A percentile compares a stretch with the other conserved stretches of the same genome.
Conservation (phyloP, 2,888 invertebrate species). For the Morpho helenor region DNA sequence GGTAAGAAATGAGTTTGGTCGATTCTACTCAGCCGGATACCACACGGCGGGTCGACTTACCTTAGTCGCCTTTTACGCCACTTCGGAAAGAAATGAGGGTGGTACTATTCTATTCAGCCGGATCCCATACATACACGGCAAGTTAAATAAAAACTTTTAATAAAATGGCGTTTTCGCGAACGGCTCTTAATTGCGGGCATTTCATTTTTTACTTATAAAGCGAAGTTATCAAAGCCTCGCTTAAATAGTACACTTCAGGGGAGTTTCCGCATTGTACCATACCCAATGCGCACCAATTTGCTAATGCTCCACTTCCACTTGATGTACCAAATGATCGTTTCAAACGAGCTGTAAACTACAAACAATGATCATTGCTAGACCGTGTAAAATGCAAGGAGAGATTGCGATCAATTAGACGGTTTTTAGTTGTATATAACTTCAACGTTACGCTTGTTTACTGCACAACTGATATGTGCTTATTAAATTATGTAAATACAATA, state of each 20-base stretch:
- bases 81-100: too few relatives aligned
- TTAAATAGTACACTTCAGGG: conserved; percentile 35
- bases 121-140: too few relatives aligned
- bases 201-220: conserved; percentile 49
- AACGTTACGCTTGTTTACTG: too few relatives aligned
- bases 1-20: too few relatives aligned
- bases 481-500: too few relatives aligned
- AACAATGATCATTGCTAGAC: conserved; percentile 18
- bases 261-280: conserved; percentile 21
- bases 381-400: conserved; percentile 12
- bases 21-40: too few relatives aligned
- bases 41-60: too few relatives aligned
- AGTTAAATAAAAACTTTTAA: too few relatives aligned
- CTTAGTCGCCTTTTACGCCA: too few relatives aligned
- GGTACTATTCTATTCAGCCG: too few relatives aligned
- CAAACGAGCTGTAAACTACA: conserved; percentile 17
- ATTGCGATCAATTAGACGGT: conserved; percentile 5
- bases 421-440: too few relatives aligned
- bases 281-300: conserved; percentile 5
- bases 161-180: conserved; percentile 45
- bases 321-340: conserved; percentile 13
- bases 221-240: conserved; percentile 41
- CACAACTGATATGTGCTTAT: too few relatives aligned
- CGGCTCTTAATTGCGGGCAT: conserved; percentile 42
- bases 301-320: conserved; percentile 13